Base-by-base conservation (phyloP, 2,888 invertebrate genomes). In the Psylliodes chrysocephalus region DNA sequence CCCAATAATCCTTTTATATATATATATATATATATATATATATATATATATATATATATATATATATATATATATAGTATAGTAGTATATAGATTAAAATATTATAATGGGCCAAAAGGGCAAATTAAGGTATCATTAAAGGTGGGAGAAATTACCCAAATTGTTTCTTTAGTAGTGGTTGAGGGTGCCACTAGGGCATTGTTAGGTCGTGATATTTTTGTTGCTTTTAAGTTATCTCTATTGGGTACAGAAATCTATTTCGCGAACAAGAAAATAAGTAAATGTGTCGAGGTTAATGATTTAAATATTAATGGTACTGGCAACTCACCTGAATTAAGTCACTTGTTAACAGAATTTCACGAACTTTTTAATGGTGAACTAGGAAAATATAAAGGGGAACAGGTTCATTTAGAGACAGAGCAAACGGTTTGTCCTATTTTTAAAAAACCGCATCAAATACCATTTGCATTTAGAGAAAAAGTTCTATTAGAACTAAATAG, bases 141-240 rank as follows among this genome's bases (percentile, higher is more conserved):
- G n/a, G 30, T 46, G 8, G 12, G 54, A 3, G 15, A 62, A n/a
- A 14, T 56, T 4, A 17, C n/a, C 2, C 7, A 33, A 33, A 7
- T 10, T 14, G 18, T 47, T 47, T 25, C 47, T 25, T n/a, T 47
- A 2, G 14, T 62, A 12, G 46, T 62, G 7, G 51, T 62, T n/a
- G 62, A 62, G 17, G 62, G 62, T 1, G 62, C 62, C 14, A 47
- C 49, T 12, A 17, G 54, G 30, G 42, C 55, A n/a, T 51, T 62
- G 14, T 30, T 62, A 40, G 49, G 54, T 35, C 18, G 49, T 10
- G 49, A 59, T 49, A 59, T 59, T 47, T 59, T 35, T 18, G 28
- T 15, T 14, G 15, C 8, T n/a, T 54, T 49, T 35, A 35, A 25
- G 17, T 19, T 54, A 10, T 10, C 33, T 10, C n/a, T 57, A 18